Percentiles rank a stretch among this genome's conserved stretches.
Conservation (phyloP, 2,113 vertebrate species). For the Crocuta crocuta region DNA sequence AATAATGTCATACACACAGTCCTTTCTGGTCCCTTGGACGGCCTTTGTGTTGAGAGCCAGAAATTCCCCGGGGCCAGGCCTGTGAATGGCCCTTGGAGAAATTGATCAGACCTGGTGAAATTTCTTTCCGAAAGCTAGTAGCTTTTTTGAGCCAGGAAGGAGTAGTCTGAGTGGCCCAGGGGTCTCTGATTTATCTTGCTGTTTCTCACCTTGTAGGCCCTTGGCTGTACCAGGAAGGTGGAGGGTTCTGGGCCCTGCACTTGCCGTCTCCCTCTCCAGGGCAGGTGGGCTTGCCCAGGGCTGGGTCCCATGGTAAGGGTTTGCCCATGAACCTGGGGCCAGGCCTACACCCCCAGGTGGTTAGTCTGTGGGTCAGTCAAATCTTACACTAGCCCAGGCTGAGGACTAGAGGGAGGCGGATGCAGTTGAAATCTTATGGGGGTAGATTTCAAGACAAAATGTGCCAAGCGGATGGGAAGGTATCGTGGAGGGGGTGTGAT, state of each 20-base stretch:
- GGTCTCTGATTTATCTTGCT: not conserved
- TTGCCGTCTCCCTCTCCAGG: not conserved
- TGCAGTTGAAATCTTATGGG: accelerated
- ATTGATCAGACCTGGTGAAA: not conserved
- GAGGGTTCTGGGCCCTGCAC: not conserved
- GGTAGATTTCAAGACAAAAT: not conserved
- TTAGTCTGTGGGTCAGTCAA: not conserved
- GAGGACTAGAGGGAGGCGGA: not conserved
- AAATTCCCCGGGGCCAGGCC: not conserved
- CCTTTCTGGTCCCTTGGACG: not conserved
- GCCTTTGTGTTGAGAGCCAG: not conserved
- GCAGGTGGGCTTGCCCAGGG: not conserved
- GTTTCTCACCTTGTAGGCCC: not conserved
- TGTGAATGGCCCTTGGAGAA: not conserved
- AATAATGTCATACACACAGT: not conserved
- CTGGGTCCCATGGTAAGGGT: not conserved
- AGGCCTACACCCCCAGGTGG: not conserved
- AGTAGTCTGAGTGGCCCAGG: not conserved
- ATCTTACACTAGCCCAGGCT: not conserved
- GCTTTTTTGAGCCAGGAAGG: not conserved
- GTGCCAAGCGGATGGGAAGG: not conserved
- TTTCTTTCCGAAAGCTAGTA: not conserved
- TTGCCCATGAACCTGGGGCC: not conserved
- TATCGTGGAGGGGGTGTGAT: accelerated
- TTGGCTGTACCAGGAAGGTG: not conserved